phyloP scores from a whole-genome alignment of 2,888 invertebrate genomes.

The Zaprionus obscuricornis region DNA sequence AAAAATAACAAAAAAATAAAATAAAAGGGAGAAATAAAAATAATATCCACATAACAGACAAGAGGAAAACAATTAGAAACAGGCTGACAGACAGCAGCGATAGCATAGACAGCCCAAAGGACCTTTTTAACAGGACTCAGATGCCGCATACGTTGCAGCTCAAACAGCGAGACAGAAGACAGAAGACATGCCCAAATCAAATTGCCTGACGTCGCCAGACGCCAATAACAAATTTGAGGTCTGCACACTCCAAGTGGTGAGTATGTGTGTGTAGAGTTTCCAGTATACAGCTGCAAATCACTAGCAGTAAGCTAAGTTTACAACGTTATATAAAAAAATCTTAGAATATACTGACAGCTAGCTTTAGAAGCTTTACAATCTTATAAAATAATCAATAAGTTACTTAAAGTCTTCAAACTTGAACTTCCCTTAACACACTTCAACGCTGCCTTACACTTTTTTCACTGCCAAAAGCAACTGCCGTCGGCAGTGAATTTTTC shows the following conservation, averaged over 20 bases:
- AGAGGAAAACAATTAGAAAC: constrained; percentile 49
- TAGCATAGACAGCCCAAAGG: constrained; percentile 36
- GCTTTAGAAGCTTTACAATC: no score
- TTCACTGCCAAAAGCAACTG: no score
- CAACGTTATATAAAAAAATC: no score
- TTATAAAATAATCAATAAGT: no score
- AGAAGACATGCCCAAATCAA: constrained; percentile 36
- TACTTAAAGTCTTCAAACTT: no score
- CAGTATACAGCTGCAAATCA: no score
- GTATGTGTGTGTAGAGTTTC: constrained; percentile 1
- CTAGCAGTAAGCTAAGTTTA: no score
- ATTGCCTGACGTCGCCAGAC: constrained; percentile 51
- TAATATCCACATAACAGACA: constrained; percentile 19
- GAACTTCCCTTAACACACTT: no score
- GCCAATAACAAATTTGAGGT: constrained; percentile 47
- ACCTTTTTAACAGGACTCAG: constrained; percentile 42
- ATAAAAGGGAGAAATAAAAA: background rate
- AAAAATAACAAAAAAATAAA: no score
- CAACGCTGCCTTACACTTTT: no score
- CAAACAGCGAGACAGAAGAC: constrained; percentile 24
- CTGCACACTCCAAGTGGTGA: constrained; percentile 6
- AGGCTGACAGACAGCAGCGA: constrained; percentile 22
- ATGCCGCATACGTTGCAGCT: constrained; percentile 45
- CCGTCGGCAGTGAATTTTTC: no score
- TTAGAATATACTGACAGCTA: no score